Evolutionary conservation across 2,888 invertebrate species (phyloP), one percentile per base, ranked within the genome.

Genomic region (Apodemia duryi): DNA sequence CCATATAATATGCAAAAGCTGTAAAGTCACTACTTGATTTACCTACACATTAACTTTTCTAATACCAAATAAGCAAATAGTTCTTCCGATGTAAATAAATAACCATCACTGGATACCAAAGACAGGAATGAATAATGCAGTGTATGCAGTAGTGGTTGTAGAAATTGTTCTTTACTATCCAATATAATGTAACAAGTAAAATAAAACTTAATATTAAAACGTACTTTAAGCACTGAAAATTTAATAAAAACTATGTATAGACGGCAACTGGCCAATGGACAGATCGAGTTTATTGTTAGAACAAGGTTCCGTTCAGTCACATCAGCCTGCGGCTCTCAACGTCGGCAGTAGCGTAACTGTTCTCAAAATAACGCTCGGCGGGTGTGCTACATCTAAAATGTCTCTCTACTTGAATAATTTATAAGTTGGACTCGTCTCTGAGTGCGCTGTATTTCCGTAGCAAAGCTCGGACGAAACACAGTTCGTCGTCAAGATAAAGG

Each of bases 391-490:
- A 88, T 88, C 86, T 88, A 86, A 88, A 88, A 86, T 86, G 88
- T 88, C 89, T 86, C 85, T 75, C 82, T 82, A 83, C 84, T 85
- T 91, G 90, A 91, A 91, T 91, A 87, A 90, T 89, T 89, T 89
- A 91, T 91, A 85, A 89, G 85, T 83, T 77, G 75, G 81, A 81
- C 83, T 85, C 49, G 49, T 49, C 84, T 84, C 82, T 71, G 77
- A 85, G 82, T 82, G 85, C 84, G 83, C 82, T 85, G 83, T 84
- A 85, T 85, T 87, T 85, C 83, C 82, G 82, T 75, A 78, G 81
- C 80, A 49, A 79, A 82, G 82, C 82, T 79, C 80, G 77, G 77
- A 73, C 75, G 75, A 76, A 82, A 71, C 72, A 69, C 72, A 69
- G 70, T 83, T 81, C 74, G 74, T 76, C 79, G 79, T 77, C 76